Evolutionary conservation across 2,888 invertebrate species (phyloP), one percentile per base, ranked within the genome.

Genomic region (Quadriops clusia): DNA sequence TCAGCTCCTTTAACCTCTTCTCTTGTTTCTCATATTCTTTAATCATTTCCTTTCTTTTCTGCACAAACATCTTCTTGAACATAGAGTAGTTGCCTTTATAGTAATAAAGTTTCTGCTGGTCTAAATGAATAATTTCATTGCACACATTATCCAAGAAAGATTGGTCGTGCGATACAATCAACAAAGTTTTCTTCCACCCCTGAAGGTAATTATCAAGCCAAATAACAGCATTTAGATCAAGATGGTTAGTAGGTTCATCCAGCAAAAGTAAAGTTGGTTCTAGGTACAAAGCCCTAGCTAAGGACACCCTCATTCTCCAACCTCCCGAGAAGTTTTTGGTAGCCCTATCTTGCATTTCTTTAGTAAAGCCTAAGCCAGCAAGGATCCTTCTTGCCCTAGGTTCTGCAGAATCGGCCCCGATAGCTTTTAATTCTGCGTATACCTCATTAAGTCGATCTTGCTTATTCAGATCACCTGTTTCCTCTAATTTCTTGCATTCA

Each of bases 141-240:
- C 98, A 99, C 3, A 99, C 95, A 54, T 97, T 98, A 60, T 99
- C 97, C 49, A 99, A 76, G 68, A 99, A 99, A 43, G 93, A 93
- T 65, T 98, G 98, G 71, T 99, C 98, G 77, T 99, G 98, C 50
- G 97, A 98, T 7, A 99, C 98, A 35, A 99, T 85, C 16, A 99
- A 64, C 3, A 99, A 65, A 0, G 98, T 99, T 57, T 99, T 99
- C 63, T 98, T 99, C 98, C 98, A 98, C 3, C 76, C 76, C 69
- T 97, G 95, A 12, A 98, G 68, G 58, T 97, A 97, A 58, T 98
- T 97, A 57, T 99, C 98, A 33, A 99, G 71, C 98, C 98, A 98
- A 70, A 99, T 99, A 28, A 98, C 98, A 42, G 98, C 98, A 55
- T 98, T 99, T 34, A 98, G 70, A 70, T 98, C 98, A 48, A 98